Evolutionary conservation across 2,888 invertebrate genomes (phyloP).

Genomic region (Ophraella communa): DNA sequence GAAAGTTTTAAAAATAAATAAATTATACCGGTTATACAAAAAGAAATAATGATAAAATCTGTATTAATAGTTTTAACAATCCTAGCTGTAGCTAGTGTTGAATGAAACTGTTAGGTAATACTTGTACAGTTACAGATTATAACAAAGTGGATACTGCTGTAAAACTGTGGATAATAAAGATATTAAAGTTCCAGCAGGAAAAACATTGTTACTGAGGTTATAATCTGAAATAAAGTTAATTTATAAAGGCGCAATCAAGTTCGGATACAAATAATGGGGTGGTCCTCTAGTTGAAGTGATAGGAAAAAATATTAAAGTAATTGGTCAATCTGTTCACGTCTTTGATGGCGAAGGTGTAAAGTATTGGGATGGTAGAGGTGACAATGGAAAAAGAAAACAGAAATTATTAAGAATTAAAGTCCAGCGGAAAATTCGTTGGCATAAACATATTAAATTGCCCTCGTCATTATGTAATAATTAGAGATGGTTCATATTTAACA

Average conservation of each 20-base stretch:
- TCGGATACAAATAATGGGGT: constrained; percentile 20
- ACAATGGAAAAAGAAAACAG: constrained; percentile 28
- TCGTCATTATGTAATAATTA: constrained; percentile 26
- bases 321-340: constrained; percentile 5
- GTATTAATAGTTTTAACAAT: not conserved
- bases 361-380: constrained; percentile 38
- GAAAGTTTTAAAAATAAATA: too few species aligned
- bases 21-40: too few species aligned
- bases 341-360: constrained; percentile 30
- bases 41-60: not conserved
- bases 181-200: constrained; percentile 28
- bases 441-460: constrained; percentile 34
- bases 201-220: constrained; percentile 10
- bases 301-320: not conserved
- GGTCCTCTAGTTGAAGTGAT: constrained; percentile 18
- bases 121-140: constrained; percentile 10
- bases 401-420: constrained; percentile 31
- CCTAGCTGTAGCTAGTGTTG: not conserved
- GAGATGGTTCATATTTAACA: constrained; percentile 16
- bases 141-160: constrained; percentile 11
- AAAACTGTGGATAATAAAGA: not conserved
- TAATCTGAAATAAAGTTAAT: constrained; percentile 16
- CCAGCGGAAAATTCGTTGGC: constrained; percentile 16
- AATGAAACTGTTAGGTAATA: not conserved
- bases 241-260: constrained; percentile 17